phyloP scores from a whole-genome alignment of 1,140 invertebrate species.

The Gryon sp. region DNA sequence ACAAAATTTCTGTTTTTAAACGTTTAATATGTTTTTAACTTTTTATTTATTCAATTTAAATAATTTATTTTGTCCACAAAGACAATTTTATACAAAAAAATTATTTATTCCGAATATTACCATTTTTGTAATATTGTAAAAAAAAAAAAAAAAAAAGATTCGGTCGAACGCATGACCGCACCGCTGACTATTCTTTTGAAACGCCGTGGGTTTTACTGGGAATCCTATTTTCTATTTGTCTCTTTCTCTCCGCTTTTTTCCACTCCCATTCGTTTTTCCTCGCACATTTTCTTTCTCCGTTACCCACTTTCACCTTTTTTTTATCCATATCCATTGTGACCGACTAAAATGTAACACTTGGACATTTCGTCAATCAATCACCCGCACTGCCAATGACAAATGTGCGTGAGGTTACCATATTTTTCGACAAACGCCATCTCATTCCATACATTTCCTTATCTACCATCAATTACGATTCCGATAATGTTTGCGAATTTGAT shows the following conservation, averaged over 20 bases:
- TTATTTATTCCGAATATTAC: too few relatives aligned
- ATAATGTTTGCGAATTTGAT: slow-evolving; percentile 21
- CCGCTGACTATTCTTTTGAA: slow-evolving; percentile 54
- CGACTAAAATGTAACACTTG: slow-evolving; percentile 30
- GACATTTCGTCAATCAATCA: slow-evolving; percentile 53
- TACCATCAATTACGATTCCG: slow-evolving; percentile 33
- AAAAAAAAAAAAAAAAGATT: slow-evolving; percentile 62
- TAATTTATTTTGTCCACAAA: too few relatives aligned
- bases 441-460: slow-evolving; percentile 30
- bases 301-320: slow-evolving; percentile 60
- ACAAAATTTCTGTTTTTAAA: too few relatives aligned
- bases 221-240: slow-evolving; percentile 56
- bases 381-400: slow-evolving; percentile 32
- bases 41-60: too few relatives aligned
- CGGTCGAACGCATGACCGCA: slow-evolving; percentile 68
- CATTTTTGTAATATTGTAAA: too few relatives aligned
- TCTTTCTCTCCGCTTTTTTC: slow-evolving; percentile 35
- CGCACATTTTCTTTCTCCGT: slow-evolving; percentile 38
- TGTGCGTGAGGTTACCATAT: slow-evolving; percentile 23
- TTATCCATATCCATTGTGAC: slow-evolving; percentile 42
- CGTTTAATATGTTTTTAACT: too few relatives aligned
- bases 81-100: too few relatives aligned
- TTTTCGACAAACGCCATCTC: slow-evolving; percentile 41
- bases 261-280: slow-evolving; percentile 25
- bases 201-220: slow-evolving; percentile 41